Conservation (phyloP, 1,140 invertebrate genomes). For the Probaryconus sp. region DNA sequence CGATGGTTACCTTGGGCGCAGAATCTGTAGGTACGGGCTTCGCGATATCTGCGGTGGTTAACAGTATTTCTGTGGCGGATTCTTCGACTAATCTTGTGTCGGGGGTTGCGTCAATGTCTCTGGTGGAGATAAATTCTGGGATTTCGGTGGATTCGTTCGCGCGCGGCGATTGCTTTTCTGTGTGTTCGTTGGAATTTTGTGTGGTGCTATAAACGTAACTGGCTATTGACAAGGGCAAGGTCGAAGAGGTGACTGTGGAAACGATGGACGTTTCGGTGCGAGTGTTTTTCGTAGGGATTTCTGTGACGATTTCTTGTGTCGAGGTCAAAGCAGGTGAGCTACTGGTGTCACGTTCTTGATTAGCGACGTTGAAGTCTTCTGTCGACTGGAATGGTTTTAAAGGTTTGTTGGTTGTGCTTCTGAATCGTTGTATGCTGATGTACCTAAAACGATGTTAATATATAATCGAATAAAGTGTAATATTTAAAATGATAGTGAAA, state of each 20-base stretch:
- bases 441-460: slow-evolving; percentile 70
- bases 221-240: slow-evolving; percentile 32
- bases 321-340: no score
- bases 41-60: slow-evolving; percentile 64
- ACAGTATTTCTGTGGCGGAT: slow-evolving; percentile 70
- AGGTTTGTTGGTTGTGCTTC: slow-evolving; percentile 70
- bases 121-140: slow-evolving; percentile 65
- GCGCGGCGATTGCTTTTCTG: slow-evolving; percentile 28
- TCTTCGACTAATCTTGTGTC: slow-evolving; percentile 68
- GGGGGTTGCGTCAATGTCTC: slow-evolving; percentile 53
- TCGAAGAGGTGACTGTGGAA: slow-evolving; percentile 29
- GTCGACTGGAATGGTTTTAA: slow-evolving; percentile 14
- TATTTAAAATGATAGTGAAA: neutral
- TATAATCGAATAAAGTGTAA: slow-evolving; percentile 13
- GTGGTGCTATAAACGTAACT: slow-evolving; percentile 45
- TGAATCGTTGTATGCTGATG: slow-evolving; percentile 74
- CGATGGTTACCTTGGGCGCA: slow-evolving; percentile 66
- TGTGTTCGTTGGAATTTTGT: slow-evolving; percentile 15
- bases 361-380: slow-evolving; percentile 13
- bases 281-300: slow-evolving; percentile 25
- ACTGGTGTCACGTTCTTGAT: slow-evolving; percentile 7
- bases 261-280: slow-evolving; percentile 63
- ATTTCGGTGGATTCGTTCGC: slow-evolving; percentile 15
- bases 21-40: slow-evolving; percentile 58
- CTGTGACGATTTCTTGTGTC: slow-evolving; percentile 10